Base-by-base conservation (phyloP, 2,888 invertebrate species). In the Hemicrepidius hirtus region DNA sequence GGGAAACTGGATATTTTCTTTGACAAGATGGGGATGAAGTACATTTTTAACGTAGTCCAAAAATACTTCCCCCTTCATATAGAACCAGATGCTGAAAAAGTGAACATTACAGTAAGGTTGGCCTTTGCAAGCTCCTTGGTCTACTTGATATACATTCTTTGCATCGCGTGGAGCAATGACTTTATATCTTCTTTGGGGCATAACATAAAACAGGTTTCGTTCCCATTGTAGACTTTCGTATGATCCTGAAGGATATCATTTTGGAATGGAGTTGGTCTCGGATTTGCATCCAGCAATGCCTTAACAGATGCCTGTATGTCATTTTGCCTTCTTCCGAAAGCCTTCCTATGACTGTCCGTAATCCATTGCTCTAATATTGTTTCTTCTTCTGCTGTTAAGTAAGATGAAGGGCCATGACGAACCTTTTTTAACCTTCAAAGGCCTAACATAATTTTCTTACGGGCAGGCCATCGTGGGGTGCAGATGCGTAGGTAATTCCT, bases 61-160 rank as follows among this genome's bases (percentile, higher is more conserved):
- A 73, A 81, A 80, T 57, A 67, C 70, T 63, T 73, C 75, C n/a
- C 75, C 62, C 64, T 72, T 76, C 80, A 82, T 80, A 86, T 76
- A 81, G 85, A 81, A 41, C 84, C 85, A 71, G 78, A 62, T 9
- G 85, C 85, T 6, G 80, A 75, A 80, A 85, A 85, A 13, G 84
- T 82, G 70, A 85, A 85, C 82, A 86, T 79, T 0, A 85, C 85
- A 10, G 85, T 85, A 20, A 86, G 74, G 18, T 80, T 80, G 3
- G 79, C 75, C 79, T 86, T 86, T 9, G 81, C 77, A n/a, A 20
- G 73, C 75, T 10, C 82, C 81, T 41, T 82, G 80, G 55, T 84
- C 85, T 21, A 86, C 78, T 76, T 85, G 82, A 73, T 86, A 85
- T 0, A 86, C 81, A 73, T 85, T 83, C 76, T 57, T 80, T 44